Evolutionary conservation across 2,113 vertebrate species (phyloP).

Genomic region (Grammomys dolichurus): DNA sequence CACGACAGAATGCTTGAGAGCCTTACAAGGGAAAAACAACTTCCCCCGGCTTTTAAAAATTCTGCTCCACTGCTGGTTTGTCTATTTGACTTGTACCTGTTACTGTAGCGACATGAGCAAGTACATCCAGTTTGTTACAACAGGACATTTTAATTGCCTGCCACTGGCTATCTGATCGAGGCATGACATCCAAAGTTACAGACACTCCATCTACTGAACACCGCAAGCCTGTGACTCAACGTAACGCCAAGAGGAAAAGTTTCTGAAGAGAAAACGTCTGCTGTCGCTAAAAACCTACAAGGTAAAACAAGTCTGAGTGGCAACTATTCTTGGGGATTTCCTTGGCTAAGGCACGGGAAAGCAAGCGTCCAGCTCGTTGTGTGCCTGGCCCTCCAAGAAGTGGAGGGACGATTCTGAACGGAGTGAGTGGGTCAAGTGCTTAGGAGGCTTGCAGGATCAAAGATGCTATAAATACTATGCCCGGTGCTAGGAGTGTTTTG

Average conservation of each 20-base stretch:
- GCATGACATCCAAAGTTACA: conserved; percentile 49
- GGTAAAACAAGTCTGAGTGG: neutral
- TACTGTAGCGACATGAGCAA: conserved; percentile 79
- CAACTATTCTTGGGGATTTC: neutral
- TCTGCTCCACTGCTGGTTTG: neutral
- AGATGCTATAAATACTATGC: neutral
- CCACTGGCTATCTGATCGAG: conserved; percentile 62
- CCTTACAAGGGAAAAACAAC: conserved; percentile 36
- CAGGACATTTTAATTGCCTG: conserved; percentile 60
- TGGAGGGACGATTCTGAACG: neutral
- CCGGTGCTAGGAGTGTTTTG: neutral
- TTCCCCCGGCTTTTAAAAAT: neutral
- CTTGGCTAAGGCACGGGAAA: neutral
- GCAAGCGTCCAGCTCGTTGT: neutral
- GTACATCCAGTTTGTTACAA: conserved; percentile 79
- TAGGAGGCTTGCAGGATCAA: neutral
- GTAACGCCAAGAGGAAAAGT: conserved; percentile 44
- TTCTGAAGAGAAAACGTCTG: neutral
- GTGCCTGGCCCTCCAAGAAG: neutral
- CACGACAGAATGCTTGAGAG: neutral
- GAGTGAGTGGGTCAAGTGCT: conserved; percentile 37
- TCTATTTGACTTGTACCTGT: conserved; percentile 50
- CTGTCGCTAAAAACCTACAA: neutral
- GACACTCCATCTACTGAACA: neutral
- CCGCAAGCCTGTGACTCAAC: conserved; percentile 57